Conservation (phyloP, 2,888 invertebrate genomes). For the Diaperis boleti region DNA sequence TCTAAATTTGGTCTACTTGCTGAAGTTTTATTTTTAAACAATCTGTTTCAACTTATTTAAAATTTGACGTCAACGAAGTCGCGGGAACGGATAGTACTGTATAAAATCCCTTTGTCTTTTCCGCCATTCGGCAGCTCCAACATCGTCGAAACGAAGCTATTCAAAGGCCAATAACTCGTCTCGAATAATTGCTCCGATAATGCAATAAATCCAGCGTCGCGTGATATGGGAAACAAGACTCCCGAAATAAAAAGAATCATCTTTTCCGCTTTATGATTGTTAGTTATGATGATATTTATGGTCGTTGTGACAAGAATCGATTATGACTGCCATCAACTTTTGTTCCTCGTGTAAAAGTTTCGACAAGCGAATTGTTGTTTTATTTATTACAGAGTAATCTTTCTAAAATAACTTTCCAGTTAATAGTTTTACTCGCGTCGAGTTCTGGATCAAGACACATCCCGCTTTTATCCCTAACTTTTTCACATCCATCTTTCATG, state of each 20-base stretch:
- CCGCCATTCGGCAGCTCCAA: too few relatives aligned
- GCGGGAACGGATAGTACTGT: too few relatives aligned
- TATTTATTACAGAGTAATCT: slow-evolving; percentile 60
- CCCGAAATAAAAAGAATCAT: slow-evolving; percentile 39
- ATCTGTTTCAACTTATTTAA: too few relatives aligned
- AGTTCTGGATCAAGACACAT: slow-evolving; percentile 36
- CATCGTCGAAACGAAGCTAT: too few relatives aligned
- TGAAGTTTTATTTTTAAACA: too few relatives aligned
- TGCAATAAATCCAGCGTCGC: slow-evolving; percentile 37
- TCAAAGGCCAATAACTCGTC: too few relatives aligned
- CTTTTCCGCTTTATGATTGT: slow-evolving; percentile 43
- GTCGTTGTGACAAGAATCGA: slow-evolving; percentile 50
- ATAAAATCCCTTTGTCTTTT: too few relatives aligned
- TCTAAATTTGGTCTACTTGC: too few relatives aligned
- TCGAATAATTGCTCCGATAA: slow-evolving; percentile 34
- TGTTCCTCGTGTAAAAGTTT: slow-evolving; percentile 56
- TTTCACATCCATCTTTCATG: slow-evolving; percentile 20
- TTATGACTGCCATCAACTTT: slow-evolving; percentile 54
- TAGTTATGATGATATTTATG: slow-evolving; percentile 47
- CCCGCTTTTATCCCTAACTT: slow-evolving; percentile 19
- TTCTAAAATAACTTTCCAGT: slow-evolving; percentile 55
- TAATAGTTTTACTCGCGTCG: slow-evolving; percentile 52
- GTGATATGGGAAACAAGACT: slow-evolving; percentile 36
- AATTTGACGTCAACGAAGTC: too few relatives aligned
- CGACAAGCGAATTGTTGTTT: slow-evolving; percentile 59